Evolutionary conservation across 2,888 invertebrate genomes (phyloP).

Genomic region (Spialia ferax): DNA sequence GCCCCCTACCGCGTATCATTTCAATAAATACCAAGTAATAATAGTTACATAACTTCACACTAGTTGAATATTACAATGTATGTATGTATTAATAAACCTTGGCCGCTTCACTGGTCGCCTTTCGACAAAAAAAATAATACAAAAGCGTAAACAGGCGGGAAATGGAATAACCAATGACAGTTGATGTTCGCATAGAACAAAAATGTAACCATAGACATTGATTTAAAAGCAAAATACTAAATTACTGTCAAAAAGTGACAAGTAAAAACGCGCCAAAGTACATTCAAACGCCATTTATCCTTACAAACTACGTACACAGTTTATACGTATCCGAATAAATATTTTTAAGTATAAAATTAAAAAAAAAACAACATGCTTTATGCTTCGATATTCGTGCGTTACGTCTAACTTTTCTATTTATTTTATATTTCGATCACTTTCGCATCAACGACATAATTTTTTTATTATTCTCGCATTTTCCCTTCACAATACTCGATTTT

Average conservation of each 20-base stretch:
- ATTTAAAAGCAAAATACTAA: neutral
- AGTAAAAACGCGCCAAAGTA: constrained; percentile 6
- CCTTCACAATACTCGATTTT: constrained; percentile 4
- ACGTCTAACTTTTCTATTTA: constrained; percentile 45
- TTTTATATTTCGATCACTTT: constrained; percentile 19
- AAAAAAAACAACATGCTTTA: constrained; percentile 78
- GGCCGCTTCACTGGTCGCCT: constrained; percentile 35
- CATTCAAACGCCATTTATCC: neutral
- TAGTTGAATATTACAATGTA: constrained; percentile 68
- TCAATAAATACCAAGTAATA: constrained; percentile 60
- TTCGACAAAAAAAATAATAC: constrained; percentile 20
- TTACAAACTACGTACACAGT: constrained; percentile 62
- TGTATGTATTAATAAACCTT: constrained; percentile 43
- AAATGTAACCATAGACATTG: too few relatives aligned
- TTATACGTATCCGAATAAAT: constrained; percentile 79
- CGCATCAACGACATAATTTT: constrained; percentile 12
- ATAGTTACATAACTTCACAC: constrained; percentile 64
- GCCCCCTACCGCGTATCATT: constrained; percentile 45
- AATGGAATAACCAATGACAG: neutral
- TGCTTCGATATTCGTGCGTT: constrained; percentile 73
- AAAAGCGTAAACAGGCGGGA: constrained; percentile 7
- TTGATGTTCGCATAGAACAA: neutral
- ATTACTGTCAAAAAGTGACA: neutral
- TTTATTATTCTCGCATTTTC: constrained; percentile 6
- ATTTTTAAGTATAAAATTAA: constrained; percentile 83